These are phyloP conservation scores for Indicator maculatus DNA, from an alignment of 2,113 vertebrate genomes.

Conservation along the genomic window DNA sequence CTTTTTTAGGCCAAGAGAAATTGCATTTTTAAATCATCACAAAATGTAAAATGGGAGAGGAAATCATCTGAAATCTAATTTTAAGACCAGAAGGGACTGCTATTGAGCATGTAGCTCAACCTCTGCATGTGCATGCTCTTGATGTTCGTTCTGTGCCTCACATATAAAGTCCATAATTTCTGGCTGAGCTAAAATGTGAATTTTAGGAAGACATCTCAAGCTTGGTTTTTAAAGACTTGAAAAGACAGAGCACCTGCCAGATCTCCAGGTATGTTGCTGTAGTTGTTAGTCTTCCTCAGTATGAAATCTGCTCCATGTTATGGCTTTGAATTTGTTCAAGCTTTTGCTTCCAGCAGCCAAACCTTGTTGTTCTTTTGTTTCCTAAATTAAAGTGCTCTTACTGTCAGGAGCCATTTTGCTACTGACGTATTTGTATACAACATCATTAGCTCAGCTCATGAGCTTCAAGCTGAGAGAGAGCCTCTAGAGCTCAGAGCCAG, in stretches of 20 bases:
- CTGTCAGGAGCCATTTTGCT: background rate
- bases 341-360: background rate
- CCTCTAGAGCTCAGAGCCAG: rapidly evolving
- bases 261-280: background rate
- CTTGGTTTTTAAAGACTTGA: background rate
- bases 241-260: background rate
- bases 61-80: background rate
- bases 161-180: background rate
- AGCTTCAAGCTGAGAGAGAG: background rate
- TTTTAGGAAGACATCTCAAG: background rate
- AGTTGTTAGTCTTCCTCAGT: background rate
- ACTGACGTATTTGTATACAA: background rate
- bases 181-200: background rate
- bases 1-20: background rate
- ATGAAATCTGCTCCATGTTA: background rate
- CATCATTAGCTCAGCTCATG: background rate
- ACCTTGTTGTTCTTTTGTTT: background rate
- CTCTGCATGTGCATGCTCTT: rapidly evolving
- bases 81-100: background rate
- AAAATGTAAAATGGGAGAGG: background rate
- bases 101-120: background rate
- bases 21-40: background rate
- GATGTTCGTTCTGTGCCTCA: background rate
- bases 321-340: background rate
- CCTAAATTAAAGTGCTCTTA: background rate